A percentile compares a stretch with the other conserved stretches of the same genome.
Evolutionary conservation across 1,140 invertebrate species (phyloP).

Genomic region (Scaptomyza montana): DNA sequence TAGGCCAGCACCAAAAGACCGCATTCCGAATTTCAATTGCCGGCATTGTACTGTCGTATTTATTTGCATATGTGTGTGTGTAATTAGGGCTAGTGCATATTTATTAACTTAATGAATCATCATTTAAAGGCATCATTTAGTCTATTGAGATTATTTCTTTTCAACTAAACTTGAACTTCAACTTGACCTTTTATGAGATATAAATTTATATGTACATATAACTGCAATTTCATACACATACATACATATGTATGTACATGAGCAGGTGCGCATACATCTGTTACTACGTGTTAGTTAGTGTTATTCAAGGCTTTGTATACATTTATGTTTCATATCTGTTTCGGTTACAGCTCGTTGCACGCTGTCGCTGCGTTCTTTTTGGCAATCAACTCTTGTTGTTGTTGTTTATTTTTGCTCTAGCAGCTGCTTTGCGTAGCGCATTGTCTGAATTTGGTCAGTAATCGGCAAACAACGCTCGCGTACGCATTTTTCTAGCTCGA

Average conservation of each 20-base stretch:
- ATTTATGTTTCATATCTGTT: slow-evolving; percentile 27
- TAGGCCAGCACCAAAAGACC: not conserved
- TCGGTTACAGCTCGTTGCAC: slow-evolving; percentile 66
- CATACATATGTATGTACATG: not conserved
- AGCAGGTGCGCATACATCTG: not conserved
- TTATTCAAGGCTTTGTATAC: not conserved
- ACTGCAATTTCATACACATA: not conserved
- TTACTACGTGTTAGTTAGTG: not conserved
- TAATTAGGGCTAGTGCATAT: not conserved
- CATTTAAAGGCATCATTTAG: slow-evolving; percentile 7
- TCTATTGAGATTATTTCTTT: slow-evolving; percentile 10
- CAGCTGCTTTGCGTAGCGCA: slow-evolving; percentile 27
- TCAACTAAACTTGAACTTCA: slow-evolving; percentile 51
- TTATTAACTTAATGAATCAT: slow-evolving; percentile 16
- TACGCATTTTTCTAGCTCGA: slow-evolving; percentile 63
- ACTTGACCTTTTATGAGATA: slow-evolving; percentile 50
- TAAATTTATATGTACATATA: slow-evolving; percentile 1
- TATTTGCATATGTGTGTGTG: not conserved
- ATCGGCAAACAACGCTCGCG: slow-evolving; percentile 72
- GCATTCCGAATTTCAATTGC: not conserved
- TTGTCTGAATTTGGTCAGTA: slow-evolving; percentile 61
- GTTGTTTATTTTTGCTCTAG: slow-evolving; percentile 16
- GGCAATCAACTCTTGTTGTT: slow-evolving; percentile 54
- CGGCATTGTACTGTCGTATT: not conserved
- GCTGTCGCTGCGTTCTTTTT: slow-evolving; percentile 51